phyloP scores from a whole-genome alignment of 2,888 invertebrate species.

The Athalia rosae region DNA sequence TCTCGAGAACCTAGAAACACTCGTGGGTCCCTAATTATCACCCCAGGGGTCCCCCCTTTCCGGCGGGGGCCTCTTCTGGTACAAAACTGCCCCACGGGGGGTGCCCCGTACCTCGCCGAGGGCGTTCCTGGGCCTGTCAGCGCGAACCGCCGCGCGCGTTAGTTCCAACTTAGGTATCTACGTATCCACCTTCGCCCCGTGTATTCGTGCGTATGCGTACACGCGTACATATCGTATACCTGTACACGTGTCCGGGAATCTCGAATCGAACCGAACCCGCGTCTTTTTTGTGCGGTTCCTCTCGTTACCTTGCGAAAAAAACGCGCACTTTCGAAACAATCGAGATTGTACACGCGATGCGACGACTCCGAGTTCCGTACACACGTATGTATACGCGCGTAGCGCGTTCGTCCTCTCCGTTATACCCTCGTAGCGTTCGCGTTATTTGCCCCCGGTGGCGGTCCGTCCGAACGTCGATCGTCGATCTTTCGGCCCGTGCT shows the following conservation, averaged over 20 bases:
- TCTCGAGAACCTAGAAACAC: constrained; percentile 70
- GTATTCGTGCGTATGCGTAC: not conserved
- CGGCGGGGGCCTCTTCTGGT: constrained; percentile 67
- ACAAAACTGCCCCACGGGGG: constrained; percentile 71
- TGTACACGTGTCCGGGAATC: no score
- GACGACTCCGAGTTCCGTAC: no score
- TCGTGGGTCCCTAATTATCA: constrained; percentile 73
- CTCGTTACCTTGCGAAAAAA: no score
- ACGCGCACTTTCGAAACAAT: no score
- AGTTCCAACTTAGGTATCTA: no score
- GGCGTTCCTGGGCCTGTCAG: constrained; percentile 46
- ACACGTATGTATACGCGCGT: no score
- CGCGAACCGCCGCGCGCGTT: constrained; percentile 44
- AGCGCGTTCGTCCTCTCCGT: constrained; percentile 38
- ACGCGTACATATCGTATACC: no score
- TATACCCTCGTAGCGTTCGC: constrained; percentile 38
- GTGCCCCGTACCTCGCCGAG: constrained; percentile 53
- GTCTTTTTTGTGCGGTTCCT: no score
- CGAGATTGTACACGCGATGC: no score
- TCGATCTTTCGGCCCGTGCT: constrained; percentile 63
- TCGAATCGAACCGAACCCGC: no score
- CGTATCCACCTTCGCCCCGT: constrained; percentile 26
- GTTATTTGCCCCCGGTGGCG: constrained; percentile 49
- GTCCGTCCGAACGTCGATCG: constrained; percentile 54
- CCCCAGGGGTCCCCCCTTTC: constrained; percentile 72